Conservation (phyloP, 2,113 vertebrate genomes). For the Halichoeres trimaculatus region DNA sequence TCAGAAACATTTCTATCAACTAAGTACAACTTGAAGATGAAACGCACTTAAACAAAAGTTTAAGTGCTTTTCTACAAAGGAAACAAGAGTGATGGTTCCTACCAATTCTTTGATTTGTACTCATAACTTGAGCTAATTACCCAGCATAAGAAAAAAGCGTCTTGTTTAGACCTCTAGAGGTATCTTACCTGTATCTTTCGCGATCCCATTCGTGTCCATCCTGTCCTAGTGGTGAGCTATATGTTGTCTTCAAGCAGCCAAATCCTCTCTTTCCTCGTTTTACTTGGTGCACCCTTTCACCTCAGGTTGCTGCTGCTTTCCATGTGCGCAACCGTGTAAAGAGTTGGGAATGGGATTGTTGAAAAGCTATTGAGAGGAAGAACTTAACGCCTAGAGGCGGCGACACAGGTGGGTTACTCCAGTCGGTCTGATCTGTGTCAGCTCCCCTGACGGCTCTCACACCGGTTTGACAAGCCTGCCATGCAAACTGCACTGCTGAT, state of each 20-base stretch:
- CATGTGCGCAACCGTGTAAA: slow-evolving; percentile 7
- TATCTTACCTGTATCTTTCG: slow-evolving; percentile 60
- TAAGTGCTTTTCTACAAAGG: background rate
- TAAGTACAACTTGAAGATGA: background rate
- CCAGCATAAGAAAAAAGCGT: too few species aligned
- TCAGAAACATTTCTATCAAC: background rate
- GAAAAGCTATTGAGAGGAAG: background rate
- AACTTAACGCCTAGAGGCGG: background rate
- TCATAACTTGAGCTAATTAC: too few species aligned
- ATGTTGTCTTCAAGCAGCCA: background rate
- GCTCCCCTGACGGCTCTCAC: slow-evolving; percentile 40
- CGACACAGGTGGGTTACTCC: slow-evolving; percentile 29
- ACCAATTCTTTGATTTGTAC: background rate
- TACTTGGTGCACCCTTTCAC: slow-evolving; percentile 26
- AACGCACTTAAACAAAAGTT: background rate
- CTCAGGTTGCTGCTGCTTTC: slow-evolving; percentile 8
- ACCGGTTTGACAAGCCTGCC: slow-evolving; percentile 73
- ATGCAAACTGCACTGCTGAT: slow-evolving; percentile 55
- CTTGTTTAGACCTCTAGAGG: background rate
- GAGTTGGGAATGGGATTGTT: background rate
- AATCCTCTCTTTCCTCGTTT: background rate
- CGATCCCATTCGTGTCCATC: slow-evolving; percentile 77
- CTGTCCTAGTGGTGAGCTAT: background rate
- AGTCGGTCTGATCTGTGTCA: slow-evolving; percentile 16
- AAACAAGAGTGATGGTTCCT: background rate